These are phyloP conservation scores for Apodemia hepburni DNA, from an alignment of 2,888 invertebrate genomes.

Conservation along the genomic window DNA sequence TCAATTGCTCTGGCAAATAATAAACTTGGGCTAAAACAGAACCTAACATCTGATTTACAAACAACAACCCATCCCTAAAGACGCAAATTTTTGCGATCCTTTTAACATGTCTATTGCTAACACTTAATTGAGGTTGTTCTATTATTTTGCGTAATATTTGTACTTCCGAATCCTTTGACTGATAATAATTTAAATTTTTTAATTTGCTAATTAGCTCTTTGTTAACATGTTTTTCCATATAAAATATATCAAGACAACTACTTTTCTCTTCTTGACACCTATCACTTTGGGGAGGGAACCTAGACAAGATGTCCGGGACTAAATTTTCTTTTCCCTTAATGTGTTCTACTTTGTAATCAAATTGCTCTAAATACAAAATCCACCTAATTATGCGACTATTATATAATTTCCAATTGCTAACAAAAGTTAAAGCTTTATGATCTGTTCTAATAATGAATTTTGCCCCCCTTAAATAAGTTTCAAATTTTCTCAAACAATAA, in stretches of 20 bases:
- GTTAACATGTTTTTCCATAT: constrained; percentile 21
- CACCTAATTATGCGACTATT: constrained; percentile 32
- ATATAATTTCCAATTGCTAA: constrained; percentile 33
- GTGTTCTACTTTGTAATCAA: constrained; percentile 32
- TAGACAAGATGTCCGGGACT: constrained; percentile 27
- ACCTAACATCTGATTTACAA: no score
- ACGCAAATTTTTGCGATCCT: not conserved
- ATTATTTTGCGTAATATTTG: no score
- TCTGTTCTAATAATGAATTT: constrained; percentile 33
- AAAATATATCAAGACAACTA: constrained; percentile 23
- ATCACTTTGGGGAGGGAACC: constrained; percentile 24
- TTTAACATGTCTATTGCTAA: no score
- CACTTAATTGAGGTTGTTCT: no score
- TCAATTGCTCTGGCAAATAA: constrained; percentile 23
- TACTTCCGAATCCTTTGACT: constrained; percentile 22
- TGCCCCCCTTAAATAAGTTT: constrained; percentile 34
- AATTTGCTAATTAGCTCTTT: constrained; percentile 6
- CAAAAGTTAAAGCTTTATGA: constrained; percentile 33
- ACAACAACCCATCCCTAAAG: no score
- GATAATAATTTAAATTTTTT: constrained; percentile 17
- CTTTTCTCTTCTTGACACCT: constrained; percentile 26
- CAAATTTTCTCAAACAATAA: constrained; percentile 32
- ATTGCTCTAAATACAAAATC: constrained; percentile 33
- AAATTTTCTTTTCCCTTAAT: constrained; percentile 28
- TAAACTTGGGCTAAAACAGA: not conserved